Base-by-base conservation (phyloP, 2,113 vertebrate genomes). In the Zosterops borbonicus region DNA sequence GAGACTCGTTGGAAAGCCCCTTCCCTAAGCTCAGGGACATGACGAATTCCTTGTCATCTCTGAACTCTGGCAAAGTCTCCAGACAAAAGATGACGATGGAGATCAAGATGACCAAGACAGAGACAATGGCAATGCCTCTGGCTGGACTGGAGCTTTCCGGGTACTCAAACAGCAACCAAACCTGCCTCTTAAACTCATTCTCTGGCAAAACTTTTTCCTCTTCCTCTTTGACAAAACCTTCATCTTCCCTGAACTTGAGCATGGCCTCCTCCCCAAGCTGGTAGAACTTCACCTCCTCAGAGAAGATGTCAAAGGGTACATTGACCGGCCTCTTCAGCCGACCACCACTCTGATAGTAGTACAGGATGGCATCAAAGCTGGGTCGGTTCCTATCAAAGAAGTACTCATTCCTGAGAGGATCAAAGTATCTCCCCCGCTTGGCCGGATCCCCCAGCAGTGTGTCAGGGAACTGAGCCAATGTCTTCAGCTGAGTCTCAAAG, bases 91-190 rank as follows among this genome's bases (percentile, higher is more conserved):
- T 99, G 92, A 99, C 99, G 0, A 99, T 99, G 90, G 99, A 99
- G 96, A 99, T 99, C 67, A 99, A 97, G 47, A 99, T 99, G 80
- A 99, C 99, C 93, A 99, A 97, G 69, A 99, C 99, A 1, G 99
- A 99, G 73, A 99, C 99, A 3, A 99, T 99, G 49, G 99, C 99
- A 14, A 99, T 99, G 64, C 99, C 99, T 96, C 99, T 97, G 33
- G 99, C 99, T 5, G 99, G 98, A 14, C 98, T 99, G 70, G 99
- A 99, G 90, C 99, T 99, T 97, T 99, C 99, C 0, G 99, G 99
- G 55, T 99, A 99, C 97, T 99, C 99, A 25, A 99, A 99, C 14
- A 99, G 98, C 33, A 99, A 98, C 99, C 99, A 99, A n/a, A 99
- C 98, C 88, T 99, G 99, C 41, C 98, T 98, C 95, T 99, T 99